phyloP scores from a whole-genome alignment of 2,888 invertebrate genomes.

The Drepana falcataria region DNA sequence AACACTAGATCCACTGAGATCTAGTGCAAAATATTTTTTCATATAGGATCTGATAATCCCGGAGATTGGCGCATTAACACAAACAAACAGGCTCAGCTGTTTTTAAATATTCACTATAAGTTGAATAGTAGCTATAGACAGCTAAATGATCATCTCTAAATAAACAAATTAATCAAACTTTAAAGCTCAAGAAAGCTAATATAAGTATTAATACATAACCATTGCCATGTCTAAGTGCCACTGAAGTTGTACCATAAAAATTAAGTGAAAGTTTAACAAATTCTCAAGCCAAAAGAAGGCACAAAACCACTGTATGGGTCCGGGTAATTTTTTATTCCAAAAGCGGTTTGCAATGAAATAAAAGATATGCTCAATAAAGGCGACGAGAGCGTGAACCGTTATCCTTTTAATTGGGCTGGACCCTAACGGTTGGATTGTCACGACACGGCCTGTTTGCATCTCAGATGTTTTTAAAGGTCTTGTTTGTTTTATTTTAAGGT shows the following conservation, averaged over 20 bases:
- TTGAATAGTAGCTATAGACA: too few relatives aligned
- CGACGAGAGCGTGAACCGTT: slow-evolving; percentile 25
- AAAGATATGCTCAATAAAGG: slow-evolving; percentile 12
- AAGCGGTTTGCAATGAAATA: slow-evolving; percentile 14
- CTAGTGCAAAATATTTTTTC: too few relatives aligned
- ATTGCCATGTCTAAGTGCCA: neutral
- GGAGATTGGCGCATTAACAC: too few relatives aligned
- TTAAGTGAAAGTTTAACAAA: neutral
- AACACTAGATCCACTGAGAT: too few relatives aligned
- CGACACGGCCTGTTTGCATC: slow-evolving; percentile 3
- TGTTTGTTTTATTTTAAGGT: neutral
- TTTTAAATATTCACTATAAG: too few relatives aligned
- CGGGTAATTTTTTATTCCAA: slow-evolving; percentile 10
- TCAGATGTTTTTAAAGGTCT: neutral
- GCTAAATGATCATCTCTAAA: too few relatives aligned
- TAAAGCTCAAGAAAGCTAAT: too few relatives aligned
- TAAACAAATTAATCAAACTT: too few relatives aligned
- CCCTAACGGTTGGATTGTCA: slow-evolving; percentile 31
- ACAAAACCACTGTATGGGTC: slow-evolving; percentile 2
- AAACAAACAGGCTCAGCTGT: too few relatives aligned
- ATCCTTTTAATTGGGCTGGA: slow-evolving; percentile 42
- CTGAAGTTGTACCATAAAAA: neutral
- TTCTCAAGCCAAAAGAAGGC: neutral
- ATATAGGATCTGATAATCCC: too few relatives aligned
- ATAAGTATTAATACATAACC: too few relatives aligned